Evolutionary conservation across 1,140 invertebrate genomes (phyloP).

Genomic region (Calycopis cecrops): DNA sequence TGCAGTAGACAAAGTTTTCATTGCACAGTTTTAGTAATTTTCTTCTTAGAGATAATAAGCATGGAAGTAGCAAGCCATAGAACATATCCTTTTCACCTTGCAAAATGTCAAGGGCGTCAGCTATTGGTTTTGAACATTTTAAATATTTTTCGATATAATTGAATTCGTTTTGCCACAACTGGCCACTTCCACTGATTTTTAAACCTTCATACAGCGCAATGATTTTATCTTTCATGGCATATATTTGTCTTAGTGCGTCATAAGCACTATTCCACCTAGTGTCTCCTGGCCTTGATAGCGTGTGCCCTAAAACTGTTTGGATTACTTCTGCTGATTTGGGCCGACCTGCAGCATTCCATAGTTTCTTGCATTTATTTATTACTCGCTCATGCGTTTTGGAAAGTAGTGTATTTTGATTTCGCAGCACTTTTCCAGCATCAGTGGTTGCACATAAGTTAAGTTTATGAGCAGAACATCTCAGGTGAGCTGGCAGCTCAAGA

Average conservation of each 20-base stretch:
- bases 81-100: constrained; percentile 27
- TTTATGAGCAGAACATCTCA: constrained; percentile 23
- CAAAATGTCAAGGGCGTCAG: constrained; percentile 25
- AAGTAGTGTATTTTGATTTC: constrained; percentile 14
- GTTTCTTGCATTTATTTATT: constrained; percentile 24
- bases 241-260: constrained; percentile 23
- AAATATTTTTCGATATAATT: constrained; percentile 26
- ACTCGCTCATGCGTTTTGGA: constrained; percentile 20
- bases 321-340: constrained; percentile 29
- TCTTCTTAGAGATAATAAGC: constrained; percentile 24
- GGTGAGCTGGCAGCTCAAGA: not conserved
- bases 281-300: constrained; percentile 17
- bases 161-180: constrained; percentile 21
- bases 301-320: constrained; percentile 21
- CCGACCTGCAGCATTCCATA: constrained; percentile 22
- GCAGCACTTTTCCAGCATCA: constrained; percentile 19
- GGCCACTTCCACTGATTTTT: not conserved
- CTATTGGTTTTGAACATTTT: constrained; percentile 26
- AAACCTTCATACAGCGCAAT: constrained; percentile 15
- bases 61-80: constrained; percentile 25
- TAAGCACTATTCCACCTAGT: constrained; percentile 29
- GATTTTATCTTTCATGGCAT: constrained; percentile 20
- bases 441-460: constrained; percentile 22
- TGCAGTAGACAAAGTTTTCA: constrained; percentile 19
- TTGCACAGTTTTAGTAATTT: constrained; percentile 26